Base-by-base conservation (phyloP, 2,113 vertebrate genomes). In the Leptobrachium ailaonicum region DNA sequence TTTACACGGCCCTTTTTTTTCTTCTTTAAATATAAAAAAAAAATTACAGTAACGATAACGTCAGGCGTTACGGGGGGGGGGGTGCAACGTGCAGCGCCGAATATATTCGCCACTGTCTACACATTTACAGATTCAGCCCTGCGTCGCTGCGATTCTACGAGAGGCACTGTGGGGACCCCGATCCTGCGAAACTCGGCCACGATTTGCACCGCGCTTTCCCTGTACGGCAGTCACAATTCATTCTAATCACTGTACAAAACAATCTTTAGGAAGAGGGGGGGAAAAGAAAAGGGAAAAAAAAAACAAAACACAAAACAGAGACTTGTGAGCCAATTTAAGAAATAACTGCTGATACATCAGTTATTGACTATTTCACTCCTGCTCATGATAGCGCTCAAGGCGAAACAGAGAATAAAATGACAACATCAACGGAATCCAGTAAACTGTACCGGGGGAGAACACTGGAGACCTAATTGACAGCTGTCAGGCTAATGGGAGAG, bases 271-370 rank as follows among this genome's bases (percentile, higher is more conserved):
- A 8, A 50, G 47, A 60, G 2, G 56, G 13, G 11, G 10, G 56
- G 13, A 14, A 60, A 12, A 90, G 92, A 91, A 90, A 60, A 60
- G 90, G 79, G 89, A 84, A 87, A 87, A 50, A 50, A 5, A 85
- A 90, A 93, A 95, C 89, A 90, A 90, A 82, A 89, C 83, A 87
- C 86, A 85, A 91, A 93, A 95, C 90, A 91, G 95, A 94, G 95
- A 94, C 95, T 93, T 92, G 93, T 90, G 93, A 97, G 95, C 94
- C 96, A 95, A 96, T 96, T 95, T 95, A 93, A 95, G 94, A 95
- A 96, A 95, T 96, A 95, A 96, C 92, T 96, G 96, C 96, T 98
- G 96, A 96, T 96, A 95, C 94, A 95, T 96, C 96, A 95, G 94
- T 94, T 97, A 96, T 94, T 94, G 96, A 96, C 95, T 95, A 94